Evolutionary conservation across 2,113 vertebrate genomes (phyloP), one percentile per base, ranked within the genome.

Genomic region (Protobothrops mucrosquamatus): DNA sequence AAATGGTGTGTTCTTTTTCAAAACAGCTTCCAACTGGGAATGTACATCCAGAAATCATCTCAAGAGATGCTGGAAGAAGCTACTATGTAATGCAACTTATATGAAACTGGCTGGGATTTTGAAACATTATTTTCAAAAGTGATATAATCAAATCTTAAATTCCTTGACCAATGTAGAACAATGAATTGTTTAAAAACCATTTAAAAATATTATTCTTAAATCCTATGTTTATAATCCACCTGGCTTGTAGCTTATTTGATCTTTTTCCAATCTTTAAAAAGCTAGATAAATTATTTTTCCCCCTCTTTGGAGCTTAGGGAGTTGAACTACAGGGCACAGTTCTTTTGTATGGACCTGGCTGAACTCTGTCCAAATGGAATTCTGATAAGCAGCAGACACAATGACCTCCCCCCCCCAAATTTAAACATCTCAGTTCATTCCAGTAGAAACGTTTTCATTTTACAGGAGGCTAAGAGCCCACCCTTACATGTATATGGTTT

Each of bases 381-480:
- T 23, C 88, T 88, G 89, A 92, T 94, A 90, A 94, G 89, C 51
- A n/a, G 43, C 6, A 87, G 46, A 87, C 51, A 87, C 48, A 85
- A 24, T 39, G 56, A 94, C 64, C 12, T 0, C 12, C 29, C 24
- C 29, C 57, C 6, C 34, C 92, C 95, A 91, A 95, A 93, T 92
- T 2, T 54, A 92, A 23, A 95, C 93, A 92, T 87, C 54, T 91
- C 85, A 89, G 91, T 93, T 94, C n/a, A 29, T 96, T 96, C 90
- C 94, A 59, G 90, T 86, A 94, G 94, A 94, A 95, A 95, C 96
- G 89, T 92, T 85, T 94, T 94, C 54, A 4, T 90, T 81, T 95
- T 96, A 89, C 91, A 93, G 89, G 89, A 94, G 93, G 59, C 22
- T 55, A 87, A 92, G 87, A 95, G 94, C 95, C 95, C 94, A 94